Evolutionary conservation across 2,888 invertebrate species (phyloP), one percentile per base, ranked within the genome.

Genomic region (Julus scandinavius): DNA sequence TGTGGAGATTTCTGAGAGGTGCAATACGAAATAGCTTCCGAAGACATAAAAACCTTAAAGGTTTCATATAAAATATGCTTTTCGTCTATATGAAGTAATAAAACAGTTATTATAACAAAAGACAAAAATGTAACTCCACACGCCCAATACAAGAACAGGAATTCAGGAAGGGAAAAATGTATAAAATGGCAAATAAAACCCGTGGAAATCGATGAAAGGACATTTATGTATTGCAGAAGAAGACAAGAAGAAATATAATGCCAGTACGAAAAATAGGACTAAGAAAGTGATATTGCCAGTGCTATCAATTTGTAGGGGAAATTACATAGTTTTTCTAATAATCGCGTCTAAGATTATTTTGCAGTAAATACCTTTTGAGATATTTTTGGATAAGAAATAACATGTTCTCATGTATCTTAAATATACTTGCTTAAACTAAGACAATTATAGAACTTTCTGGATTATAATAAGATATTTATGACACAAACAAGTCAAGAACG

Each of bases 141-240:
- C 72, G 72, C 63, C 63, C 17, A 6, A 17, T 63, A 63, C n/a
- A 63, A 63, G 63, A 54, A 54, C 54, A 17, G 54, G 63, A 63
- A n/a, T 63, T n/a, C 54, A 13, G n/a, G 7, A 45, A 54, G 13
- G 7, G 29, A 72, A 20, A 29, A 29, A 6, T 29, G n/a, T 20
- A 72, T 72, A 72, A 72, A 72, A 72, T 72, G 72, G 29, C 72
- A 72, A 72, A 72, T 72, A 72, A 72, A 72, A 72, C 29, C 29
- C 11, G 7, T 6, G 11, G 72, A 72, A 72, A 72, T 72, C 72
- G 72, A 72, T 72, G 72, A 6, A 11, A 20, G 29, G 9, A 9
- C 72, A 72, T 29, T 45, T 72, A 20, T 72, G 29, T 54, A 11
- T 63, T n/a, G 63, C 72, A 0, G 11, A 54, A 17, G 11, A 3